phyloP scores from a whole-genome alignment of 2,888 invertebrate genomes.

The Sinopyrophorus schimmeli region DNA sequence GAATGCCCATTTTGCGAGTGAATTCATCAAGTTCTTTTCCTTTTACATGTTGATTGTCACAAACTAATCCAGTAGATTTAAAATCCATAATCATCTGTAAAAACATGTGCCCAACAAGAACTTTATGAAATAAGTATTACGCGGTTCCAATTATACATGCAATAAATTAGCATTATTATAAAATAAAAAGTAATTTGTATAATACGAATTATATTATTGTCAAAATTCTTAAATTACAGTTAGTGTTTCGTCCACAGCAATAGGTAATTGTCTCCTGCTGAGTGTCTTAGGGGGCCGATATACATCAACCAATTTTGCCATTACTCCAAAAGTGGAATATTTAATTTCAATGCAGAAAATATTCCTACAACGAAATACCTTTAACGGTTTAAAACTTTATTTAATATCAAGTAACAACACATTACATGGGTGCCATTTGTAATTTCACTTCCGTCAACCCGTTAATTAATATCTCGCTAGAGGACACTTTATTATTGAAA shows the following conservation, averaged over 20 bases:
- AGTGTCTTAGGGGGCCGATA: conserved; percentile 80
- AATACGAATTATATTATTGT: conserved; percentile 2
- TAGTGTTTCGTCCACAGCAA: conserved; percentile 82
- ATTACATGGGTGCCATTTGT: conserved; percentile 51
- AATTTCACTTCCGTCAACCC: conserved; percentile 35
- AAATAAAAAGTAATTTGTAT: neutral
- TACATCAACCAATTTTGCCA: conserved; percentile 89
- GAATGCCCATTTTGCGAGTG: conserved; percentile 76
- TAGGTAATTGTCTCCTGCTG: conserved; percentile 82
- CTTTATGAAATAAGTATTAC: no score
- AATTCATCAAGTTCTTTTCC: conserved; percentile 86
- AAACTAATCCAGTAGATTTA: conserved; percentile 80
- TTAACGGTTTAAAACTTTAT: conserved; percentile 31
- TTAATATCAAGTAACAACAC: conserved; percentile 43
- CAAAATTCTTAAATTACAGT: conserved; percentile 73
- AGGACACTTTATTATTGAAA: conserved; percentile 12
- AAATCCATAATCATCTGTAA: conserved; percentile 91
- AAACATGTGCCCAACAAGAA: no score
- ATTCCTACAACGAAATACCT: conserved; percentile 17
- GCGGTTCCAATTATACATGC: neutral
- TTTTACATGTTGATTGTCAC: conserved; percentile 78
- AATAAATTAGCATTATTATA: neutral
- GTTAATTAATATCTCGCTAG: conserved; percentile 6
- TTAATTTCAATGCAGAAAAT: conserved; percentile 9
- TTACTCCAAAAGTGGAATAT: conserved; percentile 47